These are phyloP conservation scores for Phaenicophaeus curvirostris DNA, from an alignment of 2,797 vertebrate genomes.

Conservation along the genomic window DNA sequence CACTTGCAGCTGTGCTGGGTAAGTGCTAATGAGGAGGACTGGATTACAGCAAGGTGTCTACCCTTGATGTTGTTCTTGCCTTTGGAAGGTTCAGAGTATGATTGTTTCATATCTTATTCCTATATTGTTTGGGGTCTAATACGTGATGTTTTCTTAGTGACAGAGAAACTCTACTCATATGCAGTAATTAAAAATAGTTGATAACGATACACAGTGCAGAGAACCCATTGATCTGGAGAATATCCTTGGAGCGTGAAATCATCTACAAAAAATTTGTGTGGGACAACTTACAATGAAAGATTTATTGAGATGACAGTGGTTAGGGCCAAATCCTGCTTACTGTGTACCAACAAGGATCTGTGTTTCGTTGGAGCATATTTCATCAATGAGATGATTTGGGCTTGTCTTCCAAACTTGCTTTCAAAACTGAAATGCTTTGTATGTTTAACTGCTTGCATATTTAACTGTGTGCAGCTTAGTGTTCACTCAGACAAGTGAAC, in stretches of 20 bases:
- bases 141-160: not conserved
- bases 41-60: not conserved
- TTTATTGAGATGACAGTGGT: not conserved
- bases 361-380: not conserved
- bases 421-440: not conserved
- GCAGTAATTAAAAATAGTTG: not conserved
- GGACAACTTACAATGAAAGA: not conserved
- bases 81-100: not conserved
- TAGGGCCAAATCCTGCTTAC: not conserved
- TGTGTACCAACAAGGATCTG: not conserved
- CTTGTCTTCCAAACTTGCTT: not conserved
- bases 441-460: not conserved
- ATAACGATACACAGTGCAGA: not conserved
- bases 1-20: not conserved
- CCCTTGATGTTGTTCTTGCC: not conserved
- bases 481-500: not conserved
- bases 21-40: not conserved
- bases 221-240: not conserved
- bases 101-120: not conserved
- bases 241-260: not conserved
- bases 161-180: not conserved
- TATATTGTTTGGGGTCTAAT: not conserved
- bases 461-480: not conserved
- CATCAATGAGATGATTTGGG: not conserved
- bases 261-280: not conserved